Evolutionary conservation across 2,113 vertebrate genomes (phyloP), one percentile per base, ranked within the genome.

Genomic region (Thamnophis sirtalis): DNA sequence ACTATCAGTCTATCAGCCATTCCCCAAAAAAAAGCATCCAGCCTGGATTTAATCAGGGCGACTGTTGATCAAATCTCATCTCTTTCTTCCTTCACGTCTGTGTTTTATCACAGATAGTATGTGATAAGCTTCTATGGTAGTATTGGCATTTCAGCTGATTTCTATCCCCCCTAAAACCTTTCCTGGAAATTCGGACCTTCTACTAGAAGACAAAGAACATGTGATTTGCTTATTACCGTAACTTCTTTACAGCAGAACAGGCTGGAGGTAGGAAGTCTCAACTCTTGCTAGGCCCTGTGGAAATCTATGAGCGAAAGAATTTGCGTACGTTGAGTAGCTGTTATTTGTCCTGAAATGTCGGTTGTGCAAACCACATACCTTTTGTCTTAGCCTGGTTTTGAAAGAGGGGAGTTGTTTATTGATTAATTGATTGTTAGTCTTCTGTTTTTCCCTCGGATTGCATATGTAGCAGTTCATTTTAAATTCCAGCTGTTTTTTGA

Each of bases 1-100:
- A 56, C n/a, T 89, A 86, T 94, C 85, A 93, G 33, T 86, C 33
- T 56, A 48, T 0, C 0, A 90, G 49, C 49, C 33, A 0, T 15
- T 0, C 51, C n/a, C n/a, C n/a, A 9, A 63, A 63, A 24, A 63
- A 24, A 89, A 11, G 13, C 73, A 4, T 1, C 43, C 19, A 8
- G 15, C 5, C 10, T 38, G 5, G n/a, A 24, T 15, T 54, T 53
- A 63, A 43, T 68, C 26, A 17, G 85, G 21, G 48, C 87, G 9
- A 33, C 33, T 91, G 60, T 60, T 73, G 21, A 33, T 55, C 28
- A 28, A 84, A 73, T 89, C 88, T 8, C 24, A 60, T 51, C 21
- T 53, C 68, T 21, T 33, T 0, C 9, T 9, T 84, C 3, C 2
- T 91, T 94, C 56, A n/a, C 0, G n/a, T 49, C 49, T 38, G 43